Evolutionary conservation across 2,113 vertebrate genomes (phyloP).

Genomic region (Scophthalmus maximus): DNA sequence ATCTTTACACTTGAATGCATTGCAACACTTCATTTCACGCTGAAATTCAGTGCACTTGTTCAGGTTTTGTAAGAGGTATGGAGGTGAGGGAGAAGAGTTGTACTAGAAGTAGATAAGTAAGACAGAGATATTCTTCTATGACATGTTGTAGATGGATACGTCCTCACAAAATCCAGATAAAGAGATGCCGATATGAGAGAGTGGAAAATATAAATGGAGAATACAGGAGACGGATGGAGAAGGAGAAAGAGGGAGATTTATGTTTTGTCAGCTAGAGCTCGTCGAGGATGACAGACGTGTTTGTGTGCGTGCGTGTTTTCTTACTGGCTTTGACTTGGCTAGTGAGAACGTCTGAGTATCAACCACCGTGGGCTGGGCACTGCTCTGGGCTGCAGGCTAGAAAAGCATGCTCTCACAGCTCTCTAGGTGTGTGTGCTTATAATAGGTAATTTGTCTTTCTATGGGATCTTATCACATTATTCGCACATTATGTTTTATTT

Average conservation of each 20-base stretch:
- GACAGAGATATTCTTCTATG: constrained; percentile 24
- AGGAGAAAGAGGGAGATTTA: constrained; percentile 39
- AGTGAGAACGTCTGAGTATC: constrained; percentile 53
- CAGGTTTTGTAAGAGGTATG: constrained; percentile 13
- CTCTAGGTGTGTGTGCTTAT: constrained; percentile 23
- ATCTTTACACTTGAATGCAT: constrained; percentile 5
- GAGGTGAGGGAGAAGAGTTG: constrained; percentile 16
- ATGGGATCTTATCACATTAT: constrained; percentile 7
- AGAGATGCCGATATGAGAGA: constrained; percentile 52
- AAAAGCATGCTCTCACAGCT: constrained; percentile 31
- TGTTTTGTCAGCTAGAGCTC: constrained; percentile 44
- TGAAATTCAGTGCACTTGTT: constrained; percentile 1
- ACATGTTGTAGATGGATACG: constrained; percentile 53
- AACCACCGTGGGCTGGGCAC: constrained; percentile 63
- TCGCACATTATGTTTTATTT: constrained; percentile 1
- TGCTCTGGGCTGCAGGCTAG: constrained; percentile 62
- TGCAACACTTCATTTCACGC: neutral
- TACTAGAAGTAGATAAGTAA: constrained; percentile 30
- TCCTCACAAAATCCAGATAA: constrained; percentile 43
- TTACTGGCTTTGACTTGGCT: constrained; percentile 40
- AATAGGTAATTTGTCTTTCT: constrained; percentile 1
- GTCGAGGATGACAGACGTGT: constrained; percentile 48
- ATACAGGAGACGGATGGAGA: constrained; percentile 54
- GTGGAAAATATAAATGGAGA: constrained; percentile 52
- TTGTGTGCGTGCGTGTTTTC: constrained; percentile 30